Conservation (phyloP, 2,113 vertebrate species). For the Lanius ludovicianus region DNA sequence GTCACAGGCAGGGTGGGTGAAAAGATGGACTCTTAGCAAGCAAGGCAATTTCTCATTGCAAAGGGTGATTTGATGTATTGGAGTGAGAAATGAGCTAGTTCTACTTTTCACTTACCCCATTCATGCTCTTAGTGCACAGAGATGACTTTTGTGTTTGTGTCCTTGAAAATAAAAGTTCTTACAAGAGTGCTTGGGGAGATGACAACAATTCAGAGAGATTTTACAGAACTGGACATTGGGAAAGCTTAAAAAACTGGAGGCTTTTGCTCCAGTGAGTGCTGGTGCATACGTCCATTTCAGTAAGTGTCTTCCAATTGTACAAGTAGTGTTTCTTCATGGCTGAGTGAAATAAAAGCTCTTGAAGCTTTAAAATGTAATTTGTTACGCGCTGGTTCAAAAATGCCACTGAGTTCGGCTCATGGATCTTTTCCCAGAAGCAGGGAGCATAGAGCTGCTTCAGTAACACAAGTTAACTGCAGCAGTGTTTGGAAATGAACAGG, state of each 20-base stretch:
- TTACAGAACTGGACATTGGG: neutral
- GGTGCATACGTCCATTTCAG: neutral
- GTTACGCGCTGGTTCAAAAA: neutral
- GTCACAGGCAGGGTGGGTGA: neutral
- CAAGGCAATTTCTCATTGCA: neutral
- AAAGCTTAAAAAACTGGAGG: neutral
- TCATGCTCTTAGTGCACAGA: neutral
- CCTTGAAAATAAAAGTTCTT: neutral
- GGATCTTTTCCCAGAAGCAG: neutral
- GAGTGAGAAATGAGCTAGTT: neutral
- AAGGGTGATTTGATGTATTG: neutral
- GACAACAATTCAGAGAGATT: neutral
- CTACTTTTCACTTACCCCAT: neutral
- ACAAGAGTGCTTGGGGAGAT: neutral
- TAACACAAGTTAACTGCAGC: neutral
- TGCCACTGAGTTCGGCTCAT: neutral
- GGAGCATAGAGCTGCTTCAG: neutral
- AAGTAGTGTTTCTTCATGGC: neutral
- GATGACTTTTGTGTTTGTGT: neutral
- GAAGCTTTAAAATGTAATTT: neutral
- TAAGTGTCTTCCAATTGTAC: neutral
- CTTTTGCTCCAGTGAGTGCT: neutral
- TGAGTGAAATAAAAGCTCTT: constrained; percentile 16
- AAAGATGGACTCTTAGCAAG: neutral
- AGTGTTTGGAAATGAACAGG: neutral